Base-by-base conservation (phyloP, 2,888 invertebrate species). In the Lissonota sp. region DNA sequence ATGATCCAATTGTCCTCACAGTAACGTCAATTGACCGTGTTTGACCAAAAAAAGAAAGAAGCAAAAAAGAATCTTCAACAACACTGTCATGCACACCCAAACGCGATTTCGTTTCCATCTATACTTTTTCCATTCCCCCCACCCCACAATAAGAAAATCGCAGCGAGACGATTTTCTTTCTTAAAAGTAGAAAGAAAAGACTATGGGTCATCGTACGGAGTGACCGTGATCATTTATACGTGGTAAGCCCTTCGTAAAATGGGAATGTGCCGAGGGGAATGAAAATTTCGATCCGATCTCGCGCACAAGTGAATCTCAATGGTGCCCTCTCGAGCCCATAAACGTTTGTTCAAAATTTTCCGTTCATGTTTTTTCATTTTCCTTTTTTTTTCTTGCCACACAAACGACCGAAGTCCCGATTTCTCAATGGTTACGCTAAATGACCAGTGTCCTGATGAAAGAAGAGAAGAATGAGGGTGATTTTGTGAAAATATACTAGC, bases 301-400 rank as follows among this genome's bases (percentile, higher is more conserved):
- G 76, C 83, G 71, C 64, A 58, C 78, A 83, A 85, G 80, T 82
- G 82, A 81, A 80, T 76, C 77, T 74, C 60, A 74, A 66, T 64
- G 69, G 57, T 26, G 26, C 26, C 26, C 3, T 26, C 3, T 26
- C 3, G 26, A 26, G 3, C 26, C 26, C 26, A 26, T 26, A 26
- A 26, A 26, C 26, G 26, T 55, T 69, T 5, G 46, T 78, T 16
- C 60, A 64, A 72, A 14, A 72, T 58, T 57, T 40, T 46, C 26
- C 37, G 40, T 69, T 53, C 42, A 16, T 76, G 60, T 62, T 70
- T 69, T 63, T 64, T n/a, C n/a, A 26, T 26, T 26, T 26, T 26
- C 26, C 26, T 26, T 26, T 26, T 26, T 26, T 6, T 74, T 42
- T 64, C 76, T 78, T 74, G 62, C 55, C 42, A 44, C 46, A 14